Evolutionary conservation across 2,113 vertebrate genomes (phyloP).

Genomic region (Catharus fuscescens): DNA sequence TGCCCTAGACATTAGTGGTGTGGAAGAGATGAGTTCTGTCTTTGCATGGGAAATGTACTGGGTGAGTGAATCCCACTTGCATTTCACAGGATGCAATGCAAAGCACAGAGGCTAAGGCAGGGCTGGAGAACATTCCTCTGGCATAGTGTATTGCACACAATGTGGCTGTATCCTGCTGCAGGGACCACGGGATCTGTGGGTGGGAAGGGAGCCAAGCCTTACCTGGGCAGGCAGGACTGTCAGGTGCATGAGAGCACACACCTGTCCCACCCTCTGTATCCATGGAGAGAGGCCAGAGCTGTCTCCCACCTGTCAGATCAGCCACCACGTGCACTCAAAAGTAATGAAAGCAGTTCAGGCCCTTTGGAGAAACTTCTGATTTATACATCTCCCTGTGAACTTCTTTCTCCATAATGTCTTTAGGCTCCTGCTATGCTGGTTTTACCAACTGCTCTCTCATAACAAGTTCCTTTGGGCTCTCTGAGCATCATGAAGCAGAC

Average conservation of each 20-base stretch:
- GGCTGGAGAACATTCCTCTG: background rate
- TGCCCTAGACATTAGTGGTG: background rate
- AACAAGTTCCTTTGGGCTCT: background rate
- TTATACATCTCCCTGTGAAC: background rate
- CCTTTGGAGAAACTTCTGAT: background rate
- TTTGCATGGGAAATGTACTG: background rate
- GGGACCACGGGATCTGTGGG: accelerated
- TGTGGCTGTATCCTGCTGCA: background rate
- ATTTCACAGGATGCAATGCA: background rate
- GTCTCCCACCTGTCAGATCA: background rate
- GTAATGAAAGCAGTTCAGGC: background rate
- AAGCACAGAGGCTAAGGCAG: background rate
- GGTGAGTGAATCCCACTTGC: background rate
- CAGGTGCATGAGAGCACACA: accelerated
- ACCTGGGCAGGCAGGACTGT: background rate
- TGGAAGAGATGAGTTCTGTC: background rate
- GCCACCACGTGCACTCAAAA: background rate
- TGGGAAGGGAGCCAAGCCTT: background rate
- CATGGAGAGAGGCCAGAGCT: background rate
- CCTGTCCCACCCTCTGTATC: background rate
- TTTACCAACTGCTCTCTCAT: background rate
- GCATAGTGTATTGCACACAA: no score
- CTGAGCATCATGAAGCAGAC: background rate
- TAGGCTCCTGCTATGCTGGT: background rate
- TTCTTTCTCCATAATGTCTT: background rate